Base-by-base conservation (phyloP, 1,140 invertebrate species). In the Galendromus occidentalis region DNA sequence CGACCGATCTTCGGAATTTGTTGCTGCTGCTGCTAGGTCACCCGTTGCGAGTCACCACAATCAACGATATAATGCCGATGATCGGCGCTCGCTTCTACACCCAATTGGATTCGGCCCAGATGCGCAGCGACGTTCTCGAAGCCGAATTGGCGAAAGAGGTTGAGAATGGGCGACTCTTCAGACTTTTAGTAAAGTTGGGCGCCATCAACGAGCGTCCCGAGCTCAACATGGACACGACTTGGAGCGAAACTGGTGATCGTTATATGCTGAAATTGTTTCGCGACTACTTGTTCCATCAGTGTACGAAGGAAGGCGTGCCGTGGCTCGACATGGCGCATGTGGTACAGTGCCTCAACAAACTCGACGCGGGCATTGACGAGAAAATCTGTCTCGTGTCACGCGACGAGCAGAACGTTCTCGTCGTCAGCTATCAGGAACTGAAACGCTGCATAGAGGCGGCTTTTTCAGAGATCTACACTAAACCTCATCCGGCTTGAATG, bases 21-120 rank as follows among this genome's bases (percentile, higher is more conserved):
- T 88, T 97, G 71, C 79, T 92, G 89, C 93, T 80, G 76, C 84
- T 83, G 71, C 68, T n/a, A 70, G 67, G 44, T 69, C 42, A 29
- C 44, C 51, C 44, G 14, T 65, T 33, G 41, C 44, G 55, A 64
- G 51, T 67, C n/a, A 69, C n/a, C 44, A 64, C 42, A 69, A 86
- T 98, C 18, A 92, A 91, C 69, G 93, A 98, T 78, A 81, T 97
- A 67, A 97, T 98, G 94, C 93, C 93, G 9, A 97, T 97, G 90
- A 96, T 98, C 72, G 94, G 94, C 39, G 92, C 92, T 7, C 79
- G 91, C 67, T 96, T 96, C 77, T 98, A 96, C 74, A 90, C 86
- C 2, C 91, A 97, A 76, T 79, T 97, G 69, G 93, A 98, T 76
- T 83, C 87, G 2, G 81, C 89, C 7, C 88, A 94, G 72, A 79